These are phyloP conservation scores for Cylas formicarius DNA, from an alignment of 1,140 invertebrate genomes.

Conservation along the genomic window DNA sequence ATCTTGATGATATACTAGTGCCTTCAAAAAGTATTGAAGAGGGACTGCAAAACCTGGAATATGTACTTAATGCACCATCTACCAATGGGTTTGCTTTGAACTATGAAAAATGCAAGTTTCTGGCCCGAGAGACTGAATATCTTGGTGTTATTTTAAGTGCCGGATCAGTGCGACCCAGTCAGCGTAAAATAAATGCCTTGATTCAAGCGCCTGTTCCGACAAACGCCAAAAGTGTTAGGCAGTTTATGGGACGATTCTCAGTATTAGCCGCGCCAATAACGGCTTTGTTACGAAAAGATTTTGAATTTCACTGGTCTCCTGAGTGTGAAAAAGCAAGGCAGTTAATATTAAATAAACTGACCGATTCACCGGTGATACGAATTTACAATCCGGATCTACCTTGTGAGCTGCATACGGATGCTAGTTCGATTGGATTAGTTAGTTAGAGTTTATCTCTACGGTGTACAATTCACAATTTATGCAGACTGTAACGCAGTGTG, in stretches of 20 bases:
- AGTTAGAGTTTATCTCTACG: conserved; percentile 35
- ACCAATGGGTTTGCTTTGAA: conserved; percentile 17
- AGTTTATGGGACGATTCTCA: conserved; percentile 20
- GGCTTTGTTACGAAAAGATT: background rate
- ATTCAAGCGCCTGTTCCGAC: conserved; percentile 25
- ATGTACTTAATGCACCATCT: conserved; percentile 18
- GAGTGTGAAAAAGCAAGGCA: conserved; percentile 1
- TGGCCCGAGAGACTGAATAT: conserved; percentile 20
- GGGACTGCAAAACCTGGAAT: conserved; percentile 18
- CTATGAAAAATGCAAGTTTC: conserved; percentile 31
- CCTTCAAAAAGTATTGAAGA: conserved; percentile 30
- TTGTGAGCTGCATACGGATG: conserved; percentile 1
- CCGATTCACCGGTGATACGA: background rate
- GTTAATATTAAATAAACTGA: background rate
- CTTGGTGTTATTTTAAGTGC: conserved; percentile 27
- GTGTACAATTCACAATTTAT: conserved; percentile 34
- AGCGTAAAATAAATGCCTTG: conserved; percentile 30
- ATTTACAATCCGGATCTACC: background rate
- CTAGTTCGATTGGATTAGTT: conserved; percentile 2
- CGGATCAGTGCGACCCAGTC: conserved; percentile 19
- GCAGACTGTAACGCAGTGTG: conserved; percentile 35
- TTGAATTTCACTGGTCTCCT: background rate
- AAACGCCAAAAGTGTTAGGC: conserved; percentile 28
- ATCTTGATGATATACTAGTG: conserved; percentile 26
- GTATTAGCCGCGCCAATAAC: conserved; percentile 4